phyloP scores from a whole-genome alignment of 2,888 invertebrate genomes.

The Bursaphelenchus okinawaensis region DNA sequence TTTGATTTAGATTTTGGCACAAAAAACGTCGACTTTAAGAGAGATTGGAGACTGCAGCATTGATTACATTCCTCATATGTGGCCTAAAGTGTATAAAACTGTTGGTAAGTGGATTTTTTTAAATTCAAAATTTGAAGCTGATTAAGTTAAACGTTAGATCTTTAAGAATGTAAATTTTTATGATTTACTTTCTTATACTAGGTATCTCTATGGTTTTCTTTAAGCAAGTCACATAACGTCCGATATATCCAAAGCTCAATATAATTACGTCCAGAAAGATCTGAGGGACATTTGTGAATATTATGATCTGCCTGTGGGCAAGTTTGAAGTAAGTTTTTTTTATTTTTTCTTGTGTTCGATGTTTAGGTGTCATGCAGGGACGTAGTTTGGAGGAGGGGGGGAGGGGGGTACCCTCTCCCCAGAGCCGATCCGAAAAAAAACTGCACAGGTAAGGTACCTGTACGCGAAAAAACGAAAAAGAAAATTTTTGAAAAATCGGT shows the following conservation, averaged over 20 bases:
- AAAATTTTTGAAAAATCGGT: no score
- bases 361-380: background rate
- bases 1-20: constrained; percentile 7
- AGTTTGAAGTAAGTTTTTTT: constrained; percentile 6
- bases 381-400: no score
- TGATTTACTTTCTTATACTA: no score
- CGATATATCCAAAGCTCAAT: constrained; percentile 1
- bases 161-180: no score
- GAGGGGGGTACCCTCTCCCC: no score
- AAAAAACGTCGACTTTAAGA: background rate
- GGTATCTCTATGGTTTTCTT: no score
- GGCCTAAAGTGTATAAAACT: background rate
- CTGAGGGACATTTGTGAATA: background rate
- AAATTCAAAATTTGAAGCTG: background rate
- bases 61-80: background rate
- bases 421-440: no score
- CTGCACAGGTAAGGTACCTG: no score
- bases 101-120: background rate
- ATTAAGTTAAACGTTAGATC: no score
- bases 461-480: no score
- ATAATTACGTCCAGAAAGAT: background rate
- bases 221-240: background rate
- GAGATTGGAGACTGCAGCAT: background rate
- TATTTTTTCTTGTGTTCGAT: background rate
- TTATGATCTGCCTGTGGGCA: constrained; percentile 2